Base-by-base conservation (phyloP, 2,888 invertebrate species). In the Pyrrhia umbra region DNA sequence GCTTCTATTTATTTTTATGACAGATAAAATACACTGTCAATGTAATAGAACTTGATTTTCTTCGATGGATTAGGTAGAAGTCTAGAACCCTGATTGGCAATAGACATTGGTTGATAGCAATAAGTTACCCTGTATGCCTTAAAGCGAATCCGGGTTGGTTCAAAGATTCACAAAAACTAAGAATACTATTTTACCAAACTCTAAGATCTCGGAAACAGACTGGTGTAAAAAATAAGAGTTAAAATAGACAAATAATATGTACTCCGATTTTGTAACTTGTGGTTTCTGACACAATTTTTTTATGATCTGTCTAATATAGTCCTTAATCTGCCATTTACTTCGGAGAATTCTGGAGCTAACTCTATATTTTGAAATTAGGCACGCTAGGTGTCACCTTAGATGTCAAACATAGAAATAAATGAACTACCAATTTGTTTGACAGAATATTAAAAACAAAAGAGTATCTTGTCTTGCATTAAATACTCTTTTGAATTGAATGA, bases 1-100 rank as follows among this genome's bases (percentile, higher is more conserved):
- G 10, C 3, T 34, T 54, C 1, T 23, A 15, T 56, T 61, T 34
- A 25, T 30, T 16, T 34, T 45, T 16, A 34, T 50, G 18, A 39
- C 13, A 25, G 25, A n/a, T 27, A n/a, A 5, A n/a, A n/a, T 34
- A n/a, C 5, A 34, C 13, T 34, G 34, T 4, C n/a, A n/a, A 5
- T 13, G 3, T 13, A 30, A 2, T 8, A 5, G 30, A 30, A 30
- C n/a, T n/a, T n/a, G n/a, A n/a, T n/a, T n/a, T 30, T 4, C 3
- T 23, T 2, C 23, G 6, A 23, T 23, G 6, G 23, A 6, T 23
- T 23, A 23, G 23, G 23, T 23, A 23, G 23, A 23, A 23, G 23
- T 23, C 6, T 23, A 23, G 23, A 4, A 23, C 23, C 23, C 6
- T 23, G 2, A 4, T 6, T 23, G 23, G 23, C 23, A 4, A 4